These are phyloP conservation scores for Emmelina monodactyla DNA, from an alignment of 2,888 invertebrate species.

Conservation along the genomic window DNA sequence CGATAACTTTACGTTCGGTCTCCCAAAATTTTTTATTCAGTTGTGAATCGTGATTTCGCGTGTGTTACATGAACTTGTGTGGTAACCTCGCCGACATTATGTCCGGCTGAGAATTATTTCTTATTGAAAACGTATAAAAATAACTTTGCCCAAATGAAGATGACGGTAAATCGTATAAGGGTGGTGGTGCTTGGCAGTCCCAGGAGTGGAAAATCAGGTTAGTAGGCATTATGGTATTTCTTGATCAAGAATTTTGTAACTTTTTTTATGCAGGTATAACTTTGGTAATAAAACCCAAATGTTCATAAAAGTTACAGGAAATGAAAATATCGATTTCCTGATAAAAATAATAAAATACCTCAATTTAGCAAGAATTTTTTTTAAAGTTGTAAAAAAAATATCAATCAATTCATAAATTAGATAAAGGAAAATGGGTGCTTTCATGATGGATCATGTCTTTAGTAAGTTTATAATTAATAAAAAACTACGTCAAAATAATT, in stretches of 20 bases:
- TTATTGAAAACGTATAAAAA: constrained; percentile 21
- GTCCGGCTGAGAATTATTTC: constrained; percentile 32
- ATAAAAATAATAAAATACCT: not conserved
- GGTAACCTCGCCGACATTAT: constrained; percentile 18
- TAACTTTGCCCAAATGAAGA: constrained; percentile 57
- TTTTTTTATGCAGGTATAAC: too few species aligned
- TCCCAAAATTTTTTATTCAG: not conserved
- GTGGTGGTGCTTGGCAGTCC: constrained; percentile 81
- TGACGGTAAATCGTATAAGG: constrained; percentile 82
- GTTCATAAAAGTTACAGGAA: not conserved
- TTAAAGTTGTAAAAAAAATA: too few species aligned
- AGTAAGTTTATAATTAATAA: not conserved
- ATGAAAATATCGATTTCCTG: not conserved
- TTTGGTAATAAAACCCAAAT: too few species aligned
- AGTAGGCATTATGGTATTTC: constrained; percentile 45
- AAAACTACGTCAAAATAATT: not conserved
- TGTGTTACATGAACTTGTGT: constrained; percentile 24
- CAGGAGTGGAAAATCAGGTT: constrained; percentile 81
- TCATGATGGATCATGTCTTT: too few species aligned
- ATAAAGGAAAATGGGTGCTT: too few species aligned
- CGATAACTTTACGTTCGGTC: constrained; percentile 34
- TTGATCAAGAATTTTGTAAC: too few species aligned
- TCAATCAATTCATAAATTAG: too few species aligned
- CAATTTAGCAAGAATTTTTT: not conserved
- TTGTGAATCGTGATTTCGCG: constrained; percentile 13